Evolutionary conservation across 2,797 vertebrate genomes (phyloP).

Genomic region (Clarias fuscus): DNA sequence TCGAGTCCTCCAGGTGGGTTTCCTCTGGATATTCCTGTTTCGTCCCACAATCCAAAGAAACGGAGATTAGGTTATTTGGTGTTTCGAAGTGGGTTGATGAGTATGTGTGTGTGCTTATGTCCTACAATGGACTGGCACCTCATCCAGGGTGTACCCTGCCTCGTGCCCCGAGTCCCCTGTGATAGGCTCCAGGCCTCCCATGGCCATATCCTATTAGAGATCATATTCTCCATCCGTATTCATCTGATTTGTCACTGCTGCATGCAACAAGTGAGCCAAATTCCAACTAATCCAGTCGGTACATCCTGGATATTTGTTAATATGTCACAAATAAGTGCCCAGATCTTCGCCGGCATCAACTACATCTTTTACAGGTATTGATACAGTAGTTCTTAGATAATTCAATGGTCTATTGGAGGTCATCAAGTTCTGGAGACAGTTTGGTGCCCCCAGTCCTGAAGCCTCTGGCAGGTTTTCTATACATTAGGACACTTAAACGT

Average conservation of each 20-base stretch:
- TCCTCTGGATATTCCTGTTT: too few relatives aligned
- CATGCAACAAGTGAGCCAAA: not conserved
- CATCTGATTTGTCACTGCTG: not conserved
- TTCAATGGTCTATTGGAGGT: not conserved
- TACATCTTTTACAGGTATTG: too few relatives aligned
- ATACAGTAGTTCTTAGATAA: not conserved
- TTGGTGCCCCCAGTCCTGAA: not conserved
- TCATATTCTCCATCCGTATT: not conserved
- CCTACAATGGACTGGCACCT: too few relatives aligned
- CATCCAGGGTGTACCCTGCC: too few relatives aligned
- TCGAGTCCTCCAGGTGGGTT: too few relatives aligned
- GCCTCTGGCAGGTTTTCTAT: not conserved
- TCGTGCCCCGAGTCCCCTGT: too few relatives aligned
- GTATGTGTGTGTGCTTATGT: too few relatives aligned
- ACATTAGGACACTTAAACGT: not conserved
- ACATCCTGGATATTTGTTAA: not conserved
- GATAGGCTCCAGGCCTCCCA: too few relatives aligned
- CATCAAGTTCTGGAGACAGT: not conserved
- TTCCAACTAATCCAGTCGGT: too few relatives aligned
- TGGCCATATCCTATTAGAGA: not conserved
- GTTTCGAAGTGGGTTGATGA: too few relatives aligned
- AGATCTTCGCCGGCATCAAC: not conserved
- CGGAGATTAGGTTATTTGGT: too few relatives aligned
- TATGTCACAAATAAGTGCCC: not conserved
- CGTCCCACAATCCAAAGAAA: too few relatives aligned